phyloP scores from a whole-genome alignment of 2,797 vertebrate species.

The Gobio occitaniae region DNA sequence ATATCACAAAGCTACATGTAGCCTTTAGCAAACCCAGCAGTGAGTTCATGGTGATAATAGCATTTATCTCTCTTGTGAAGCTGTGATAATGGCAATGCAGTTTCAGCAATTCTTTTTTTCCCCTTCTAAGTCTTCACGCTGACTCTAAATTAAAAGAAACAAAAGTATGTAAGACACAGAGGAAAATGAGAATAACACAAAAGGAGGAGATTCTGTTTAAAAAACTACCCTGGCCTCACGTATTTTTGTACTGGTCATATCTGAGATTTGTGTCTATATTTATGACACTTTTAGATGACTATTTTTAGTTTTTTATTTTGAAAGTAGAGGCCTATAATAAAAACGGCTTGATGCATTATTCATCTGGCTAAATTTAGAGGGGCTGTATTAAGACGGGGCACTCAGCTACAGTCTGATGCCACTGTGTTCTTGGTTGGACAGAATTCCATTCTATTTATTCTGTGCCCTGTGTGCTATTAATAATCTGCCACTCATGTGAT shows the following conservation, averaged over 20 bases:
- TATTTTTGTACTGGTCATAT: constrained; percentile 28
- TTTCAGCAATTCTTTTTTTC: not conserved
- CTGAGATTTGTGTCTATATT: constrained; percentile 47
- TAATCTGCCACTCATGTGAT: constrained; percentile 25
- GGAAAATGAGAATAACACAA: constrained; percentile 17
- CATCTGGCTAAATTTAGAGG: constrained; percentile 55
- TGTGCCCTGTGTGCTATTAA: constrained; percentile 34
- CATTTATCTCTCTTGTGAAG: constrained; percentile 31
- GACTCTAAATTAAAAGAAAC: constrained; percentile 32
- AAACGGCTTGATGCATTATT: constrained; percentile 53
- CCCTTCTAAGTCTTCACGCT: not conserved
- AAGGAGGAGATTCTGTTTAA: not conserved
- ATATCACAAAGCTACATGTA: constrained; percentile 20
- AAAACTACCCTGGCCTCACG: constrained; percentile 18
- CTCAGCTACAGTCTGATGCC: constrained; percentile 39
- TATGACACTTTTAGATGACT: constrained; percentile 55
- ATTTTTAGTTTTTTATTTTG: constrained; percentile 57
- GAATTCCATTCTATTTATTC: constrained; percentile 31
- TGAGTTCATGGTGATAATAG: constrained; percentile 17
- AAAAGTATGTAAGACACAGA: constrained; percentile 10
- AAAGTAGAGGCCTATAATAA: constrained; percentile 44
- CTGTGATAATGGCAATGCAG: constrained; percentile 21
- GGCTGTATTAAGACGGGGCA: constrained; percentile 39
- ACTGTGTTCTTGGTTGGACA: constrained; percentile 13
- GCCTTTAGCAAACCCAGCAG: constrained; percentile 1